Evolutionary conservation across 2,888 invertebrate species (phyloP).

Genomic region (Autographa gamma): DNA sequence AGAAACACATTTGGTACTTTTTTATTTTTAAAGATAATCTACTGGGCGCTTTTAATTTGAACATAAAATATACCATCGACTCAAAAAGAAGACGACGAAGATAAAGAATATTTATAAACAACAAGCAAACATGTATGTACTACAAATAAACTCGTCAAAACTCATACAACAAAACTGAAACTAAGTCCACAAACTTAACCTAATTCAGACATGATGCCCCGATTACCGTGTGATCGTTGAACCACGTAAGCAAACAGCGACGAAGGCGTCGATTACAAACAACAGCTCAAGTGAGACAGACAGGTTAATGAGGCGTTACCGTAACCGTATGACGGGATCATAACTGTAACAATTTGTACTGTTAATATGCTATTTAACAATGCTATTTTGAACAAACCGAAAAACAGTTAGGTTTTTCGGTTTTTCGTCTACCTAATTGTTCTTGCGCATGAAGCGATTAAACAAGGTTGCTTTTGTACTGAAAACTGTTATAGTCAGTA

Average conservation of each 20-base stretch:
- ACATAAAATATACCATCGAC: too few relatives aligned
- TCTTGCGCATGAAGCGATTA: neutral
- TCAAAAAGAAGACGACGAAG: too few relatives aligned
- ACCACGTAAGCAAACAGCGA: slow-evolving; percentile 48
- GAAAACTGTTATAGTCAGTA: neutral
- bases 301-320: slow-evolving; percentile 61
- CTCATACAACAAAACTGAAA: slow-evolving; percentile 4
- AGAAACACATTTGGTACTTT: neutral
- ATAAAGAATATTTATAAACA: too few relatives aligned
- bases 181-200: slow-evolving; percentile 9
- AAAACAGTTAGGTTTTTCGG: too few relatives aligned
- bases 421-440: slow-evolving; percentile 14
- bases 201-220: slow-evolving; percentile 37
- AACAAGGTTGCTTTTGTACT: neutral
- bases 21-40: too few relatives aligned
- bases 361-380: slow-evolving; percentile 38
- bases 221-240: slow-evolving; percentile 39
- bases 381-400: slow-evolving; percentile 19
- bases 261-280: slow-evolving; percentile 60
- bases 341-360: slow-evolving; percentile 52
- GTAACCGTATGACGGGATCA: slow-evolving; percentile 49
- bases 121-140: too few relatives aligned
- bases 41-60: too few relatives aligned
- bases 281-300: slow-evolving; percentile 54
- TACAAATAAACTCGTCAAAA: neutral